A percentile compares a stretch with the other conserved stretches of the same genome.
These are phyloP conservation scores for Alectoris magna DNA, from an alignment of 2,797 vertebrate genomes.

Conservation along the genomic window DNA sequence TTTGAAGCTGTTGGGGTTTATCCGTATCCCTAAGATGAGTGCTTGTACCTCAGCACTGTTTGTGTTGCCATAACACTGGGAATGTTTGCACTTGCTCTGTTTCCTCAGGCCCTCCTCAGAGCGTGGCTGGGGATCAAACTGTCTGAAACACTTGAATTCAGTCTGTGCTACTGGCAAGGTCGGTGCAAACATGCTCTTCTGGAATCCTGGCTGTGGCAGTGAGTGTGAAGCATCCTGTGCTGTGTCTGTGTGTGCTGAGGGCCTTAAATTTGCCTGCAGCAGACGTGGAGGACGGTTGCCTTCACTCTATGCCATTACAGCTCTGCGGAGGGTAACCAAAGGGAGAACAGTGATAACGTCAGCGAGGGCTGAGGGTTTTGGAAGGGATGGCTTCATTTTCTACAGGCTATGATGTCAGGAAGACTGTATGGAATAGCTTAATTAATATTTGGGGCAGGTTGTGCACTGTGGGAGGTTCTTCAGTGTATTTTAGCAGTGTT, in stretches of 20 bases:
- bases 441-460: background rate
- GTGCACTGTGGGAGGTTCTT: background rate
- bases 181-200: fast-evolving
- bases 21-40: background rate
- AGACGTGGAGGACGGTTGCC: background rate
- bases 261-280: background rate
- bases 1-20: fast-evolving
- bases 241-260: fast-evolving
- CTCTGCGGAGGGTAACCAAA: background rate
- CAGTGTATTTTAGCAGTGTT: background rate
- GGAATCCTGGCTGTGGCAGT: background rate
- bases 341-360: background rate
- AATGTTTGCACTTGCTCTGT: background rate
- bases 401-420: background rate
- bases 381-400: background rate
- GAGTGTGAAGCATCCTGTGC: background rate
- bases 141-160: background rate
- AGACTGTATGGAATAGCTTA: background rate
- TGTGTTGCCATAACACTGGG: background rate
- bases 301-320: background rate
- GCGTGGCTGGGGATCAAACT: background rate
- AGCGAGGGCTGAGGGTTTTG: background rate
- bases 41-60: background rate
- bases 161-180: fast-evolving
- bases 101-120: background rate